phyloP scores from a whole-genome alignment of 2,797 vertebrate species.

The Cephalopachus bancanus region DNA sequence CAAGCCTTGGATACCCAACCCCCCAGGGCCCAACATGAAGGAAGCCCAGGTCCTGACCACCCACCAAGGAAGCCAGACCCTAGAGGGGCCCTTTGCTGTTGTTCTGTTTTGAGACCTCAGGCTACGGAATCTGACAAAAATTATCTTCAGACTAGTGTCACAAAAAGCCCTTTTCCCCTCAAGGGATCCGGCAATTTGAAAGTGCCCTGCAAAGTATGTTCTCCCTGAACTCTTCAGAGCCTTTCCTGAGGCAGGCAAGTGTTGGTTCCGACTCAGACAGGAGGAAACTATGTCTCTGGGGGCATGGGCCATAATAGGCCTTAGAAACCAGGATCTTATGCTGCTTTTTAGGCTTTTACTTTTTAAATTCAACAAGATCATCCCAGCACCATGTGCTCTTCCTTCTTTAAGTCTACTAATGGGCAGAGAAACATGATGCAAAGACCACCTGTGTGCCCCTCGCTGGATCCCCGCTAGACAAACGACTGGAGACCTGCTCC shows the following conservation, averaged over 20 bases:
- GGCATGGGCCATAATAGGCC: not conserved
- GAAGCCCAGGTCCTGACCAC: not conserved
- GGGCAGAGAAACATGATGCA: not conserved
- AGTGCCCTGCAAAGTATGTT: conserved; percentile 2
- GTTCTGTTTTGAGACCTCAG: conserved; percentile 46
- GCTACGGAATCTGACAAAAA: conserved; percentile 63
- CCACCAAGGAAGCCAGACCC: not conserved
- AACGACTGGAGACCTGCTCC: not conserved
- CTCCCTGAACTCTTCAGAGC: conserved; percentile 38
- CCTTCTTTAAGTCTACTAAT: not conserved
- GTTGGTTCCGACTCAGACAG: not conserved
- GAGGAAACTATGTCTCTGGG: not conserved
- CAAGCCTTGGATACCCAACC: not conserved
- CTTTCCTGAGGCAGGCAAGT: conserved; percentile 31
- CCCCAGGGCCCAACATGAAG: not conserved
- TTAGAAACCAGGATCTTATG: not conserved
- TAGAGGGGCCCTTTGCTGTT: not conserved
- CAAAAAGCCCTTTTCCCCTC: not conserved
- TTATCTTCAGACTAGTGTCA: conserved; percentile 12
- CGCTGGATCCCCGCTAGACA: not conserved
- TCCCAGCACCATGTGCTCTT: not conserved
- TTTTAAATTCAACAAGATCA: not conserved
- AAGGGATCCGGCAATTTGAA: conserved; percentile 32
- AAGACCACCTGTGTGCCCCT: not conserved
- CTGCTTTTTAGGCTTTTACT: not conserved